Evolutionary conservation across 1,140 invertebrate species (phyloP), one percentile per base, ranked within the genome.

Genomic region (Procambarus clarkii): DNA sequence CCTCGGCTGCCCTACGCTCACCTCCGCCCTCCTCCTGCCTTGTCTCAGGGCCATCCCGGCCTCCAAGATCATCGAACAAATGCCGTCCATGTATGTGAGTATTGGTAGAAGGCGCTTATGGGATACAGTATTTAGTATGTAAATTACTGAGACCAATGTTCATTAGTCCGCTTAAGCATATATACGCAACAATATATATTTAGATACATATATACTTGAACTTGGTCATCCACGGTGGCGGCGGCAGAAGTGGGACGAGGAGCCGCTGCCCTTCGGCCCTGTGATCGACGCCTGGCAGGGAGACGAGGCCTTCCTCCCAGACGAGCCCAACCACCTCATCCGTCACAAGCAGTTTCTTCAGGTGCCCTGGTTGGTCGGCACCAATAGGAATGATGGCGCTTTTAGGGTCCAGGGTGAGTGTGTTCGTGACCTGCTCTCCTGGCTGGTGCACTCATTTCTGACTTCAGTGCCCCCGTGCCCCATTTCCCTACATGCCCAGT

Each of bases 321-420:
- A 92, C 48, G 87, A 86, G 44, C 94, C 94, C 2, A 81, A 92
- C 80, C 86, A 92, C 21, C 92, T 94, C 15, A 93, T 94, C 88
- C 88, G 88, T 3, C 69, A 92, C 13, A 83, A 89, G 34, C 85
- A 89, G 44, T 93, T 93, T 80, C 92, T 93, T 9, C 93, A 93
- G 80, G 92, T 94, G 7, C 93, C 93, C 13, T 93, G 93, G 79
- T 85, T 94, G 79, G 76, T 92, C 34, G 94, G 94, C 21, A 93
- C 93, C 0, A 93, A 91, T n/a, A 91, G 88, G 48, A 84, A 94
- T 24, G 94, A 94, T 86, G 94, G 93, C 11, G 89, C 88, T n/a
- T 92, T 92, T 64, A 93, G 91, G 78, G 92, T 93, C 4, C 89
- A 91, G 77, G 92, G 92, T 91, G 11, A 81, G 83, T 74, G 44